phyloP scores from a whole-genome alignment of 2,113 vertebrate genomes.

The Tachysurus fulvidraco region DNA sequence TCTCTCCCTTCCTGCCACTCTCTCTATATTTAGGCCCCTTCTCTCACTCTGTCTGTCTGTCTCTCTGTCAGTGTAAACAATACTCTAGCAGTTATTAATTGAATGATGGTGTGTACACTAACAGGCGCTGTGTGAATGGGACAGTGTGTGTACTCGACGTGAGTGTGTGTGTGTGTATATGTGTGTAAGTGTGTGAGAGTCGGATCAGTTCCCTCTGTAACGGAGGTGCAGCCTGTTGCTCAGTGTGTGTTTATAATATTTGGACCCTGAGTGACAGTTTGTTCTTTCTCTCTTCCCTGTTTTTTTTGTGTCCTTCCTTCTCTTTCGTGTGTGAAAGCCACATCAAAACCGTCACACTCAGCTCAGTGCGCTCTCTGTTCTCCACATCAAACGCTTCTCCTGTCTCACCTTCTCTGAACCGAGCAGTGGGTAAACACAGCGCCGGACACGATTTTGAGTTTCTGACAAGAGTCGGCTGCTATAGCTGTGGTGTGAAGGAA shows the following conservation, averaged over 20 bases:
- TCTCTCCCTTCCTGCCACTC: background rate
- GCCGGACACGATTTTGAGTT: conserved; percentile 5
- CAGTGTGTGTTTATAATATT: conserved; percentile 18
- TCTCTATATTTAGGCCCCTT: background rate
- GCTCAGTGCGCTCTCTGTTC: conserved; percentile 26
- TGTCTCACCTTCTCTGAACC: conserved; percentile 22
- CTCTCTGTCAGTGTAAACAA: background rate
- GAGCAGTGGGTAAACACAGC: conserved; percentile 23
- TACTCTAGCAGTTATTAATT: conserved; percentile 7
- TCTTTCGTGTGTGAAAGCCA: conserved; percentile 35
- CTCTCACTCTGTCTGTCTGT: conserved; percentile 5
- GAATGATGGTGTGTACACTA: conserved; percentile 19
- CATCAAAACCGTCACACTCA: background rate
- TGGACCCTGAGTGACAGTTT: conserved; percentile 30
- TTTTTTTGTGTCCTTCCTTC: conserved; percentile 8
- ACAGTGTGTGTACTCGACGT: background rate
- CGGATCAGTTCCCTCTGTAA: conserved; percentile 5
- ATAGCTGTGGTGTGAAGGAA: background rate
- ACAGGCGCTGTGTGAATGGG: conserved; percentile 16
- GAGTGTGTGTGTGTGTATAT: conserved; percentile 1
- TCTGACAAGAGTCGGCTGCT: conserved; percentile 9
- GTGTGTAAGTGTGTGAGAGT: background rate
- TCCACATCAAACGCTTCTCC: conserved; percentile 30
- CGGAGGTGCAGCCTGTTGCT: background rate
- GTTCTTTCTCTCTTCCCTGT: background rate